Evolutionary conservation across 2,113 vertebrate species (phyloP).

Genomic region (Rhinoptilus africanus): DNA sequence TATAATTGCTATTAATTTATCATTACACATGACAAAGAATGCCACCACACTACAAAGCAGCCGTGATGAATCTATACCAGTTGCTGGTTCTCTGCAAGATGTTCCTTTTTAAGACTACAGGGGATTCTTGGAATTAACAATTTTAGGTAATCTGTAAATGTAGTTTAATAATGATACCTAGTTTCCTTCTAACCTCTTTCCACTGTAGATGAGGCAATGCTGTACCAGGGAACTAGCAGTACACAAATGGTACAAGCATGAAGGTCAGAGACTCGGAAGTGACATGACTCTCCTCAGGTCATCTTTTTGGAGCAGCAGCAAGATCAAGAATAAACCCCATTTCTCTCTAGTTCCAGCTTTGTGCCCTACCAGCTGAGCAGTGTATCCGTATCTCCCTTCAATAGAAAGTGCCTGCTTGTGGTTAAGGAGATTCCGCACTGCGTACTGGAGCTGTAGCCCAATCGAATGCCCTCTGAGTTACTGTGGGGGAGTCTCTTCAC

Average conservation of each 20-base stretch:
- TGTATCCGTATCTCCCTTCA: background rate
- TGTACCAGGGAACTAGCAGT: background rate
- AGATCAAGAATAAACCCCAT: background rate
- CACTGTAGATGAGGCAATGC: background rate
- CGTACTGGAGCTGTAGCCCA: background rate
- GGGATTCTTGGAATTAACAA: background rate
- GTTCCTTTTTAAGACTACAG: background rate
- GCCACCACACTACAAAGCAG: background rate
- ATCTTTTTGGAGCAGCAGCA: background rate
- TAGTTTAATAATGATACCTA: background rate
- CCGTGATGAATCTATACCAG: background rate
- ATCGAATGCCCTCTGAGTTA: background rate
- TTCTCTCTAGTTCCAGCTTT: background rate
- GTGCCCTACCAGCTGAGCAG: background rate
- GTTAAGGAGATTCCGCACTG: background rate
- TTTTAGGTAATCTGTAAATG: background rate
- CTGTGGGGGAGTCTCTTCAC: background rate
- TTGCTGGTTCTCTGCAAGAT: background rate
- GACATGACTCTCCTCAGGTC: background rate
- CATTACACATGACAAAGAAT: background rate
- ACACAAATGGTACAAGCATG: background rate
- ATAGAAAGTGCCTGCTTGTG: accelerated
- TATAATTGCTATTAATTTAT: background rate
- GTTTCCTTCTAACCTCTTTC: background rate
- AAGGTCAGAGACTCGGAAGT: background rate